phyloP scores from a whole-genome alignment of 2,797 vertebrate species.

The Sebastiscus albofasciatus region DNA sequence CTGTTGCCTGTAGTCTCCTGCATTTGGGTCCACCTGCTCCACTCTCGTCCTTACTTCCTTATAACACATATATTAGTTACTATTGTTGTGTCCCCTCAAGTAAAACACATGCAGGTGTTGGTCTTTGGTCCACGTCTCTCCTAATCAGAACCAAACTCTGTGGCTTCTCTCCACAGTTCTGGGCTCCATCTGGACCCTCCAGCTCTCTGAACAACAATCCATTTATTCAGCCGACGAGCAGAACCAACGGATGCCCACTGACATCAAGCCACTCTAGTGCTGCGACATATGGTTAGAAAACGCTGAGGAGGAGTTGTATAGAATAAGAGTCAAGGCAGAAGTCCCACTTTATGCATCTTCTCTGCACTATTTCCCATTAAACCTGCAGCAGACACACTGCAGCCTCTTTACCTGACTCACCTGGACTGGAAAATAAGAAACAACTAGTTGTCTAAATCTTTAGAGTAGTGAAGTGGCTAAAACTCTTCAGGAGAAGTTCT shows the following conservation, averaged over 20 bases:
- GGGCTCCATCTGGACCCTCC: conserved; percentile 42
- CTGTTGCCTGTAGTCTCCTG: too few species aligned
- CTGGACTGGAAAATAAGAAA: neutral
- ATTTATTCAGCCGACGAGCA: conserved; percentile 16
- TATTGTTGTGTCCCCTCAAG: too few species aligned
- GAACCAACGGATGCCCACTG: conserved; percentile 6
- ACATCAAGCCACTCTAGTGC: neutral
- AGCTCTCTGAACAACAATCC: conserved; percentile 15
- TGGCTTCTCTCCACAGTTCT: neutral
- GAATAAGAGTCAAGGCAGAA: neutral
- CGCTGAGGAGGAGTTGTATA: neutral
- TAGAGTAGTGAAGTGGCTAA: neutral
- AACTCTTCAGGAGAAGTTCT: neutral
- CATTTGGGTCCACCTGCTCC: too few species aligned
- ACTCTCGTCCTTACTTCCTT: too few species aligned
- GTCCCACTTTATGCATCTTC: neutral
- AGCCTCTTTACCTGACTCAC: neutral
- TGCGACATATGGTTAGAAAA: conserved; percentile 22
- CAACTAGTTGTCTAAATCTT: neutral
- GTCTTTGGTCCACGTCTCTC: neutral
- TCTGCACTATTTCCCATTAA: neutral
- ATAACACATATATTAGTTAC: too few species aligned
- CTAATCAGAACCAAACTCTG: conserved; percentile 1
- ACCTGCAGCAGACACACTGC: neutral
- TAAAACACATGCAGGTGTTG: too few species aligned